A percentile compares a stretch with the other conserved stretches of the same genome.
phyloP scores from a whole-genome alignment of 1,140 invertebrate genomes.

The Hypothenemus hampei region DNA sequence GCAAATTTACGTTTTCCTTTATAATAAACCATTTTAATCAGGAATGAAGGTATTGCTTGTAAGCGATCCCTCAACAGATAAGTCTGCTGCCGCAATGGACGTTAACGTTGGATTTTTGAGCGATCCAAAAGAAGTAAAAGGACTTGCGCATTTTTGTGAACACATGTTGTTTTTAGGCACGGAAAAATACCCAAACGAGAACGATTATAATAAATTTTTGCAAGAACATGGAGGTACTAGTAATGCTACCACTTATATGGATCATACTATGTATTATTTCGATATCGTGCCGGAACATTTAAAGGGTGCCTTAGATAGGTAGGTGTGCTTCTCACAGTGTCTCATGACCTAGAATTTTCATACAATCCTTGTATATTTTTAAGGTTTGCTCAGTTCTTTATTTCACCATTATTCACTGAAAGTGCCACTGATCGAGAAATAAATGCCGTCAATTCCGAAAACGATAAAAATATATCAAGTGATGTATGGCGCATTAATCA shows the following conservation, averaged over 20 bases:
- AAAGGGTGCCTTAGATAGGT: constrained; percentile 76
- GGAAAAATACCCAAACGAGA: constrained; percentile 90
- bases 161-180: constrained; percentile 97
- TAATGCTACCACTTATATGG: constrained; percentile 85
- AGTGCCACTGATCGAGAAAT: constrained; percentile 86
- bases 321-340: no score
- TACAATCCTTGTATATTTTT: constrained; percentile 18
- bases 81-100: constrained; percentile 81
- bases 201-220: constrained; percentile 87
- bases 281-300: constrained; percentile 85
- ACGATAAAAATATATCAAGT: constrained; percentile 87
- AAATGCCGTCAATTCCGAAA: constrained; percentile 93
- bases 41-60: constrained; percentile 81
- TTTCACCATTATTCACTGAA: constrained; percentile 86
- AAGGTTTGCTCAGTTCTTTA: constrained; percentile 95
- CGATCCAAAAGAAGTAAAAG: constrained; percentile 83
- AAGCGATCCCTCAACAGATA: constrained; percentile 88
- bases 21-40: no score
- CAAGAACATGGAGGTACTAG: constrained; percentile 81
- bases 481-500: constrained; percentile 87
- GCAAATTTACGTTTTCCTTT: not conserved
- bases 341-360: not conserved
- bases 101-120: constrained; percentile 77
- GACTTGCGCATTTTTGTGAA: constrained; percentile 94
- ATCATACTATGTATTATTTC: constrained; percentile 93